phyloP scores from a whole-genome alignment of 2,113 vertebrate species.

The Notarius lentiginosus region DNA sequence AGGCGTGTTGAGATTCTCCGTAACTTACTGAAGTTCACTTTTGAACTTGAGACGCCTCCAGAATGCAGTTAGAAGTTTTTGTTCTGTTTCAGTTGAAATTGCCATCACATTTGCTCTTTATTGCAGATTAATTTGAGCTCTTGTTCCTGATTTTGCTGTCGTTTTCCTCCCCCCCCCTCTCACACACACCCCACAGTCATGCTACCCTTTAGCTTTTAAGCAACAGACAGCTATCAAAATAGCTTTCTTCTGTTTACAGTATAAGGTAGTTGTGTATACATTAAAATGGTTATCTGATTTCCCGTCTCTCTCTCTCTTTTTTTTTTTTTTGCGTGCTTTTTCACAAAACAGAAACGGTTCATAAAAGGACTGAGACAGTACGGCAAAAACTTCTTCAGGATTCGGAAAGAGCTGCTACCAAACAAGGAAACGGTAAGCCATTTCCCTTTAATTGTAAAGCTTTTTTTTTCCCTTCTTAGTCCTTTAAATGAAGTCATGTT shows the following conservation, averaged over 20 bases:
- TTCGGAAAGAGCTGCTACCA: slow-evolving; percentile 94
- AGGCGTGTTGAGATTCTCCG: slow-evolving; percentile 49
- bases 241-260: slow-evolving; percentile 42
- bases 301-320: slow-evolving; percentile 51
- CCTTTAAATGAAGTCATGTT: slow-evolving; percentile 1
- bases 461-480: neutral
- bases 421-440: slow-evolving; percentile 89
- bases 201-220: slow-evolving; percentile 53
- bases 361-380: slow-evolving; percentile 97
- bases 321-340: slow-evolving; percentile 50
- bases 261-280: neutral
- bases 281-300: slow-evolving; percentile 24
- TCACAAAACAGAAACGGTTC: slow-evolving; percentile 88
- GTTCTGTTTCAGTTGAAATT: slow-evolving; percentile 38
- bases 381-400: slow-evolving; percentile 99
- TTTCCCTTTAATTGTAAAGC: slow-evolving; percentile 40
- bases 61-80: slow-evolving; percentile 30
- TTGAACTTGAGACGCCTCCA: slow-evolving; percentile 57
- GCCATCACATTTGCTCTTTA: slow-evolving; percentile 17
- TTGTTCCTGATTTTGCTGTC: slow-evolving; percentile 61
- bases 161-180: slow-evolving; percentile 60
- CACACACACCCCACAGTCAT: slow-evolving; percentile 61
- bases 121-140: slow-evolving; percentile 49
- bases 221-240: slow-evolving; percentile 57
- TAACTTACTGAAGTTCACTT: slow-evolving; percentile 60